Percentiles rank a stretch among this genome's conserved stretches.
These are phyloP conservation scores for Parnassius apollo DNA, from an alignment of 2,888 invertebrate species.

Conservation along the genomic window DNA sequence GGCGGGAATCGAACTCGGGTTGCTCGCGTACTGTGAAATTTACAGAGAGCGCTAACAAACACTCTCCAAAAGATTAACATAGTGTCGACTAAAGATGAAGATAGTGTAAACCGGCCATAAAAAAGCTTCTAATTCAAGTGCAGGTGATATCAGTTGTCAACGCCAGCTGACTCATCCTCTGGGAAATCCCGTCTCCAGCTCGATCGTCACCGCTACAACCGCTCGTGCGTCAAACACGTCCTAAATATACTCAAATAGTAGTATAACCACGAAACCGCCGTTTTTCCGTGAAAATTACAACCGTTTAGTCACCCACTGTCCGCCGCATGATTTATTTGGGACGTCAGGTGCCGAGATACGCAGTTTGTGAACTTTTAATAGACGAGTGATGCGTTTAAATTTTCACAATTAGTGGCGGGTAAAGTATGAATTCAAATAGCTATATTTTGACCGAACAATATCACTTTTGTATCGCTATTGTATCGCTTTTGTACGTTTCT, in stretches of 20 bases:
- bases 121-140: neutral
- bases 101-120: neutral
- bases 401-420: too few species aligned
- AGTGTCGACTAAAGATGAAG: too few species aligned
- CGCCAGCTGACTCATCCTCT: neutral
- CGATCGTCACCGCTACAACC: neutral
- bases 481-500: too few species aligned
- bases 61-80: too few species aligned
- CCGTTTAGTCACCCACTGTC: neutral
- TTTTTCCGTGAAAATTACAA: neutral
- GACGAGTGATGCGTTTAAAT: conserved; percentile 6
- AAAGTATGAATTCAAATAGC: too few species aligned
- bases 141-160: neutral
- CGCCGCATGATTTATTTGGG: neutral
- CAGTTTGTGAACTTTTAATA: conserved; percentile 22
- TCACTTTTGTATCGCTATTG: too few species aligned
- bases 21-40: too few species aligned
- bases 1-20: too few species aligned
- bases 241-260: neutral
- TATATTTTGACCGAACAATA: too few species aligned
- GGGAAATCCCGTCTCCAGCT: neutral
- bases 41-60: too few species aligned
- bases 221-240: neutral
- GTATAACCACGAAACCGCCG: neutral
- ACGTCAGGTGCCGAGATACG: conserved; percentile 1